Percentiles rank a stretch among this genome's conserved stretches.
Evolutionary conservation across 2,888 invertebrate species (phyloP).

Genomic region (Tenthredo distinguenda): DNA sequence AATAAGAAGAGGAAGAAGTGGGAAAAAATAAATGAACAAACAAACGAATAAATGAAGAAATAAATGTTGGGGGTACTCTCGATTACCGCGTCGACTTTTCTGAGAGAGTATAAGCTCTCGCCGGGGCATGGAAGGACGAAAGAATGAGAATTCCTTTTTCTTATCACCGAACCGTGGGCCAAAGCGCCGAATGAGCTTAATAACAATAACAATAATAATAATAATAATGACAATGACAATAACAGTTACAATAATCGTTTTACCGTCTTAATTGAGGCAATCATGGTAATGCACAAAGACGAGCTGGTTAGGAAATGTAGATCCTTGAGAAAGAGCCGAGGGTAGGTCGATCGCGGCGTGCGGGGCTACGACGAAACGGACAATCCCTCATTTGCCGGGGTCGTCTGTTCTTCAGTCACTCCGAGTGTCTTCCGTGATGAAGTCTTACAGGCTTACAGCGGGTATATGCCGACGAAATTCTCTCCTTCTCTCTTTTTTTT

Average conservation of each 20-base stretch:
- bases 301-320: conserved; percentile 26
- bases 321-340: neutral
- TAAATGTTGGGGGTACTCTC: neutral
- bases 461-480: neutral
- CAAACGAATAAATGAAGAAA: neutral
- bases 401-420: neutral
- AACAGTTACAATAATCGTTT: conserved; percentile 38
- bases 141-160: neutral
- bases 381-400: conserved; percentile 18
- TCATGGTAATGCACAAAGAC: conserved; percentile 38
- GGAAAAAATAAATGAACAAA: neutral
- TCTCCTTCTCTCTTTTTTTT: neutral
- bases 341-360: neutral
- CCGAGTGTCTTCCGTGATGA: neutral
- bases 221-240: conserved; percentile 8
- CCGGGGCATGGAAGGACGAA: neutral
- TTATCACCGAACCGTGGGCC: neutral
- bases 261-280: conserved; percentile 43
- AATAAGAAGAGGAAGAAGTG: too few species aligned
- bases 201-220: conserved; percentile 22
- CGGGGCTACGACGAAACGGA: neutral
- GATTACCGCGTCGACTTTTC: neutral
- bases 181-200: neutral
- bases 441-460: neutral
- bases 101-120: neutral